phyloP scores from a whole-genome alignment of 2,797 vertebrate species.

The Cossypha caffra region DNA sequence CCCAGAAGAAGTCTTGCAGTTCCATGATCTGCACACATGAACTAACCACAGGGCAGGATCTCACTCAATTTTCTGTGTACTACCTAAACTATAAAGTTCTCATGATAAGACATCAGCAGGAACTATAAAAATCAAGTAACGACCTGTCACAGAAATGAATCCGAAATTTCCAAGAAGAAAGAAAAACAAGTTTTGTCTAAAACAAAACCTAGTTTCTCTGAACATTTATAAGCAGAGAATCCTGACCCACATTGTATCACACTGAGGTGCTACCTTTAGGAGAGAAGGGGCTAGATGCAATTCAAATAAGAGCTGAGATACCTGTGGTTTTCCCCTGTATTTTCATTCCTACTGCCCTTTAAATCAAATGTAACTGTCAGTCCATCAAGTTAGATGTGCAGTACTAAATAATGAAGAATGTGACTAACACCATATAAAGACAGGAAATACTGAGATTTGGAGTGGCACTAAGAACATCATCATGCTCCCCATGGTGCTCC shows the following conservation, averaged over 20 bases:
- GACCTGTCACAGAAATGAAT: not conserved
- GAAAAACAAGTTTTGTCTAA: accelerated
- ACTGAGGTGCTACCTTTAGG: not conserved
- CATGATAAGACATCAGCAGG: not conserved
- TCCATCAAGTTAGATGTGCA: not conserved
- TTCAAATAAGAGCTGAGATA: not conserved
- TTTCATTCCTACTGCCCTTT: not conserved
- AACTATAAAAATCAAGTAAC: not conserved
- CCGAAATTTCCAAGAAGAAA: not conserved
- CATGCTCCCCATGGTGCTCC: not conserved
- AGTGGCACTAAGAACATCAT: not conserved
- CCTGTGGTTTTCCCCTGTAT: not conserved
- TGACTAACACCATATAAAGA: not conserved
- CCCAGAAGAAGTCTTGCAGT: not conserved
- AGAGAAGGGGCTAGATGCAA: not conserved
- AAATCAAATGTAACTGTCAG: not conserved
- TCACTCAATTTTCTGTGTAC: not conserved
- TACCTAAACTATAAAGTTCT: not conserved
- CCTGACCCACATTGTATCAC: not conserved
- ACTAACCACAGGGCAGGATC: not conserved
- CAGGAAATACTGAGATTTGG: not conserved
- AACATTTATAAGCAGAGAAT: not conserved
- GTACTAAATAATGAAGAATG: not conserved
- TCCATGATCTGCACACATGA: not conserved
- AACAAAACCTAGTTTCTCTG: not conserved